Conservation (phyloP, 2,888 invertebrate genomes). For the Apodemia duryi region DNA sequence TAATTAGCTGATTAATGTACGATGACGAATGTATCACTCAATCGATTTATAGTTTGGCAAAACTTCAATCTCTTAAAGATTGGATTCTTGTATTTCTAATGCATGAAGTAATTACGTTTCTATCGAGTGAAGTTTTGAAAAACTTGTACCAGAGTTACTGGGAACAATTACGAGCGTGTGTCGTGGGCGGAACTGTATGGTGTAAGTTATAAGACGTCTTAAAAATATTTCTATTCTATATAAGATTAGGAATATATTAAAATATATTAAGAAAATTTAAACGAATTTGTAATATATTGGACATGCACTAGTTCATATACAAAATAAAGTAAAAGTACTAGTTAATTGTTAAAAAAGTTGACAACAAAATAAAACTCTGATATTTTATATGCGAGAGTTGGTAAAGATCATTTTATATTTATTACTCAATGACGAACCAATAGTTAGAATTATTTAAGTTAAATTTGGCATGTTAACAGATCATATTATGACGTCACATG, state of each 20-base stretch:
- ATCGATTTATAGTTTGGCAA: slow-evolving; percentile 31
- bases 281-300: too few species aligned
- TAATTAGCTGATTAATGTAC: slow-evolving; percentile 37
- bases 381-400: background rate
- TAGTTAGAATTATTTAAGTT: too few species aligned
- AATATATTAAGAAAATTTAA: too few species aligned
- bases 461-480: too few species aligned
- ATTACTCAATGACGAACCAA: background rate
- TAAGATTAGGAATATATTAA: too few species aligned
- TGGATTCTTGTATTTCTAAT: slow-evolving; percentile 37
- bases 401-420: background rate
- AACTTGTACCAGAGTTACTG: slow-evolving; percentile 59
- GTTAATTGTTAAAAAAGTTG: too few species aligned
- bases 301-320: too few species aligned
- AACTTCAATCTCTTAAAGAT: slow-evolving; percentile 31
- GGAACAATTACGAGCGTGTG: slow-evolving; percentile 60
- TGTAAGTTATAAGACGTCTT: slow-evolving; percentile 27
- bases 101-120: slow-evolving; percentile 56
- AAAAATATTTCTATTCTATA: background rate
- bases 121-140: slow-evolving; percentile 50
- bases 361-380: background rate
- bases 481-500: too few species aligned
- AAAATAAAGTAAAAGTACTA: too few species aligned
- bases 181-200: slow-evolving; percentile 52
- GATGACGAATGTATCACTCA: slow-evolving; percentile 26